A percentile compares a stretch with the other conserved stretches of the same genome.
These are phyloP conservation scores for Hiodon alosoides DNA, from an alignment of 2,113 vertebrate species.

Conservation along the genomic window DNA sequence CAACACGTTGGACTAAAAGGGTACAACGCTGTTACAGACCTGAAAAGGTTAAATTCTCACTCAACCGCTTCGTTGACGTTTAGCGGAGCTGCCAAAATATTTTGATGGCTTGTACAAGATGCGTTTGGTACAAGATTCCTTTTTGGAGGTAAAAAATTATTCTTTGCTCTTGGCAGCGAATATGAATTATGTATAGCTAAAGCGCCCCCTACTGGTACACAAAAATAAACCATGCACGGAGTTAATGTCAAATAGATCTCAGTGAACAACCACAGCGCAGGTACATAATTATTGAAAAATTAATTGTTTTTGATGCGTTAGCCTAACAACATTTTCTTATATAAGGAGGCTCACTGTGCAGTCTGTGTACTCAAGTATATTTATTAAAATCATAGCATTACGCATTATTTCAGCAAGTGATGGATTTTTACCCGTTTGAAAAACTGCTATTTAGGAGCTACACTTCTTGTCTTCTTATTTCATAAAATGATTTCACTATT, in stretches of 20 bases:
- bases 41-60: constrained; percentile 44
- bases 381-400: too few relatives aligned
- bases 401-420: too few relatives aligned
- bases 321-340: too few relatives aligned
- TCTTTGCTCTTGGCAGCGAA: constrained; percentile 33
- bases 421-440: too few relatives aligned
- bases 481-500: too few relatives aligned
- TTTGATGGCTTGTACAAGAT: constrained; percentile 54
- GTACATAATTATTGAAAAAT: too few relatives aligned
- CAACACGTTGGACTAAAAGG: background rate
- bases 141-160: constrained; percentile 40
- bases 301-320: background rate
- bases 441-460: too few relatives aligned
- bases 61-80: constrained; percentile 50
- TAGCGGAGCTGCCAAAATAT: constrained; percentile 61
- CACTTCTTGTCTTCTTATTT: too few relatives aligned
- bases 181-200: constrained; percentile 79
- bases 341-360: too few relatives aligned
- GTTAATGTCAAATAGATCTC: background rate
- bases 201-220: constrained; percentile 80
- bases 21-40: constrained; percentile 10
- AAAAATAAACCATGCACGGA: constrained; percentile 13
- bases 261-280: background rate
- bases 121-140: constrained; percentile 53
- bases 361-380: too few relatives aligned